A percentile compares a stretch with the other conserved stretches of the same genome.
Conservation (phyloP, 2,113 vertebrate genomes). For the Zootoca vivipara region DNA sequence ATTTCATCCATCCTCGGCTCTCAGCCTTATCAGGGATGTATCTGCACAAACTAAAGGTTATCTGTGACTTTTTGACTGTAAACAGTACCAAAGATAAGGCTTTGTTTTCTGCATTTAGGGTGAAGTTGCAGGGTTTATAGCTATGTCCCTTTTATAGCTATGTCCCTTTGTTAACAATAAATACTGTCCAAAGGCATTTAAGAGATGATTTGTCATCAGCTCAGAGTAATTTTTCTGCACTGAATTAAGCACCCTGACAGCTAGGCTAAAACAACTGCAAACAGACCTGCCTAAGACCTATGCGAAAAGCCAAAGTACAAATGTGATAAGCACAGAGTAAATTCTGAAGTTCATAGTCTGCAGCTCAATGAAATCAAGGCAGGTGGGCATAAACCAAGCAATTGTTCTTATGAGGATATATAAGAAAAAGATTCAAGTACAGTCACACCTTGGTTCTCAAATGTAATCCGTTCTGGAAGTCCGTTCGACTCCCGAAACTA, state of each 20-base stretch:
- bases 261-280: slow-evolving; percentile 54
- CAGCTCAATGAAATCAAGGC: slow-evolving; percentile 51
- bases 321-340: slow-evolving; percentile 51
- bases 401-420: slow-evolving; percentile 36
- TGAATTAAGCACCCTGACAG: slow-evolving; percentile 60
- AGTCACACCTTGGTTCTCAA: too few relatives aligned
- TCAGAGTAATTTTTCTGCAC: slow-evolving; percentile 60
- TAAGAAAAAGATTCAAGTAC: neutral
- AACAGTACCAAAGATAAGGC: slow-evolving; percentile 62
- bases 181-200: slow-evolving; percentile 61
- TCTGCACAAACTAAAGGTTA: slow-evolving; percentile 71
- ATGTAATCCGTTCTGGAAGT: too few relatives aligned
- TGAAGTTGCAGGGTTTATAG: slow-evolving; percentile 51
- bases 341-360: slow-evolving; percentile 37
- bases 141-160: slow-evolving; percentile 67
- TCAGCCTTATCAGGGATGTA: slow-evolving; percentile 64
- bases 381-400: slow-evolving; percentile 42
- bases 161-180: slow-evolving; percentile 69
- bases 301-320: slow-evolving; percentile 63
- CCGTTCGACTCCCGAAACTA: too few relatives aligned
- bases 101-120: slow-evolving; percentile 55
- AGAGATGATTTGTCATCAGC: slow-evolving; percentile 63
- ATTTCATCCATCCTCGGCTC: slow-evolving; percentile 50
- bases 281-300: slow-evolving; percentile 63
- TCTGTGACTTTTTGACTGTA: slow-evolving; percentile 55